Evolutionary conservation across 2,888 invertebrate species (phyloP).

Genomic region (Calliphora vomitoria): DNA sequence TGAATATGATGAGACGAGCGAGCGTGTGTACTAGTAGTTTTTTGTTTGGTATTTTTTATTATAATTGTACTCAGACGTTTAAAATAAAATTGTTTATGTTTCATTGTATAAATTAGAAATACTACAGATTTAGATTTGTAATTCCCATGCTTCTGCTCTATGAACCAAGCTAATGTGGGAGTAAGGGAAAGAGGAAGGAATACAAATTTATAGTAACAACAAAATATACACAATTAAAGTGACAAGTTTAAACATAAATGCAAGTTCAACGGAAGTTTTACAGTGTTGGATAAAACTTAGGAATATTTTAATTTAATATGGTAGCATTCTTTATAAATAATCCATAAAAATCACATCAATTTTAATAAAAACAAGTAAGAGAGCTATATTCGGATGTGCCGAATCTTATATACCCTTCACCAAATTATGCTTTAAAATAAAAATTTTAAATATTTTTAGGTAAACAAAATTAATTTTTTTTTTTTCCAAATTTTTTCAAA

Average conservation of each 20-base stretch:
- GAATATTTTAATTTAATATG: too few relatives aligned
- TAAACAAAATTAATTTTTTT: too few relatives aligned
- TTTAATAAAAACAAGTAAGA: too few relatives aligned
- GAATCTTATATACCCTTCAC: too few relatives aligned
- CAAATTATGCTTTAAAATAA: too few relatives aligned
- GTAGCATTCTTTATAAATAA: too few relatives aligned
- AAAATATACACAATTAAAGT: conserved; percentile 4
- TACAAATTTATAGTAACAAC: not conserved
- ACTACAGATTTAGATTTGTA: conserved; percentile 13
- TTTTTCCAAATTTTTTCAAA: too few relatives aligned
- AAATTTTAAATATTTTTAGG: too few relatives aligned
- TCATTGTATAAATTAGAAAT: conserved; percentile 3
- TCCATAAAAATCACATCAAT: too few relatives aligned
- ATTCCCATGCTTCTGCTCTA: conserved; percentile 8
- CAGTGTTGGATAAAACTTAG: not conserved
- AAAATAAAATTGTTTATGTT: not conserved
- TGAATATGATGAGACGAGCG: conserved; percentile 19
- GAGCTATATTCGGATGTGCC: too few relatives aligned
- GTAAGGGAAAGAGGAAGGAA: not conserved
- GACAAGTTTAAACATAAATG: conserved; percentile 28
- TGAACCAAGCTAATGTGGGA: not conserved
- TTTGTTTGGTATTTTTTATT: not conserved
- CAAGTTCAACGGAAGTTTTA: not conserved
- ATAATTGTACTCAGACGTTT: not conserved
- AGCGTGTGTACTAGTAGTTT: not conserved